phyloP scores from a whole-genome alignment of 1,140 invertebrate species.

The Penaeus vannamei region DNA sequence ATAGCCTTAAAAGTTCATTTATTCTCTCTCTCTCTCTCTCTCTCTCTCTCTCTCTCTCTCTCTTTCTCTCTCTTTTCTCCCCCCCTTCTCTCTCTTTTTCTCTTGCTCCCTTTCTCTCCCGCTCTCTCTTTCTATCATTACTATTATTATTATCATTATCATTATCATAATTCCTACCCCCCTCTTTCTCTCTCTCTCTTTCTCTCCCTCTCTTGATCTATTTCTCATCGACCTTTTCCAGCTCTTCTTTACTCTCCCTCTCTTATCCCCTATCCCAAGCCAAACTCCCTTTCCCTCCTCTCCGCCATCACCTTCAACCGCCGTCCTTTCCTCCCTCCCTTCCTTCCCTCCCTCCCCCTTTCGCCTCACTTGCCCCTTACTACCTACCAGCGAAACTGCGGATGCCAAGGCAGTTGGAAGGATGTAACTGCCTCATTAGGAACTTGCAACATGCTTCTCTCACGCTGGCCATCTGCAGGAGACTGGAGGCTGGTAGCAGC shows the following conservation, averaged over 20 bases:
- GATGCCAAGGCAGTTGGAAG: constrained; percentile 85
- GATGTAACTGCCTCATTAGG: constrained; percentile 81
- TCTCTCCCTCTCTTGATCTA: background rate
- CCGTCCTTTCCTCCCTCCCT: background rate
- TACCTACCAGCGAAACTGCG: constrained; percentile 79
- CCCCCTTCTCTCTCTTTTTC: background rate
- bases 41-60: background rate
- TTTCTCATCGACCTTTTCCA: background rate
- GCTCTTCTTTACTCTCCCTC: background rate
- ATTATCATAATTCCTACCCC: background rate
- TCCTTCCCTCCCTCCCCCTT: background rate
- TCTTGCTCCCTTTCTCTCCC: background rate
- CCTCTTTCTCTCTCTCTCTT: background rate
- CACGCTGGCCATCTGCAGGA: constrained; percentile 83
- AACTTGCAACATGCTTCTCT: constrained; percentile 85
- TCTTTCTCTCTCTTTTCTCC: background rate
- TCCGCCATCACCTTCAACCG: background rate
- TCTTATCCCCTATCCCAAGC: background rate
- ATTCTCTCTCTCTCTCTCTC: background rate
- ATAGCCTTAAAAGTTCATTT: no score
- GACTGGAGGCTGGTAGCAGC: constrained; percentile 82
- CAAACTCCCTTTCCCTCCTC: background rate
- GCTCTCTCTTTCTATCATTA: background rate
- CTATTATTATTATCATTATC: background rate
- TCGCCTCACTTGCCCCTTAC: background rate